Conservation (phyloP, 2,113 vertebrate genomes). For the Odobenus rosmarus region DNA sequence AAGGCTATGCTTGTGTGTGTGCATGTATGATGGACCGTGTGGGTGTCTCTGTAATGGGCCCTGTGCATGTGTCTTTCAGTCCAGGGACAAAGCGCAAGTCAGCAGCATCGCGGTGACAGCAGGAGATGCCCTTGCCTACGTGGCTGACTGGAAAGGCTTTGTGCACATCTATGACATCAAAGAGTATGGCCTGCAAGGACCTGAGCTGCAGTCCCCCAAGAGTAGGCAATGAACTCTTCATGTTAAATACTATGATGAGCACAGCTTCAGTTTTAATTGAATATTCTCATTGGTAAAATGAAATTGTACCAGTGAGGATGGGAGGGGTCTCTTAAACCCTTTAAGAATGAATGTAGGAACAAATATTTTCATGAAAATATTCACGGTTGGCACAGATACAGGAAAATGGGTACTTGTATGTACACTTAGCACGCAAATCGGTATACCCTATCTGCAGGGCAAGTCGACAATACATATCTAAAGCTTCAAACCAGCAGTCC, state of each 20-base stretch:
- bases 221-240: not conserved
- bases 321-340: not conserved
- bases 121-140: conserved; percentile 66
- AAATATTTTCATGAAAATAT: not conserved
- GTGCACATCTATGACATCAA: conserved; percentile 77
- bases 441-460: not conserved
- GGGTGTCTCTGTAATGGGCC: not conserved
- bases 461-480: not conserved
- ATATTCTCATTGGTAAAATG: not conserved
- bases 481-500: not conserved
- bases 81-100: conserved; percentile 81
- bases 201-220: conserved; percentile 74
- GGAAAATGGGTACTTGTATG: not conserved
- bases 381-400: not conserved
- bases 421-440: not conserved
- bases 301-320: not conserved
- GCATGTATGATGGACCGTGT: not conserved
- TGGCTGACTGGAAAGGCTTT: conserved; percentile 81
- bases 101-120: conserved; percentile 79
- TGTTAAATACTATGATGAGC: not conserved
- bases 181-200: conserved; percentile 70
- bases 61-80: conserved; percentile 66
- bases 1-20: not conserved
- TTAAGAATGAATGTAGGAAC: not conserved
- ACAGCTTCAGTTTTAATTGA: not conserved